Percentiles rank a stretch among this genome's conserved stretches.
phyloP scores from a whole-genome alignment of 2,888 invertebrate species.

The Dioctria linearis region DNA sequence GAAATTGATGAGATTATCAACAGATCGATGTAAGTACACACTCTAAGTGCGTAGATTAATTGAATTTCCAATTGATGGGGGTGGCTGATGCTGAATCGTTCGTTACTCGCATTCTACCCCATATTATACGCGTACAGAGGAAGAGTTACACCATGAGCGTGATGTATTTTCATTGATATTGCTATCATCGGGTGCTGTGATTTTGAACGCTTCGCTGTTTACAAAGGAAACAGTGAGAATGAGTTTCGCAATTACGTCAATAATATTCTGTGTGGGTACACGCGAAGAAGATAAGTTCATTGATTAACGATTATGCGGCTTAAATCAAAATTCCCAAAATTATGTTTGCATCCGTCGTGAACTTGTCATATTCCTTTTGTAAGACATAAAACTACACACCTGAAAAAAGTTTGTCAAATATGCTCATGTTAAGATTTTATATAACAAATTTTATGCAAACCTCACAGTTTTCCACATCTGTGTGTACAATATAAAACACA shows the following conservation, averaged over 20 bases:
- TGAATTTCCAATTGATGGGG: conserved; percentile 51
- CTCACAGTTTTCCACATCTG: too few species aligned
- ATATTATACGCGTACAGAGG: neutral
- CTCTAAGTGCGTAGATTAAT: conserved; percentile 53
- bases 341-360: neutral
- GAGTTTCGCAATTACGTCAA: conserved; percentile 46
- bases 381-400: neutral
- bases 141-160: conserved; percentile 24
- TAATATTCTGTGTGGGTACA: conserved; percentile 1
- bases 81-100: neutral
- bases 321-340: neutral
- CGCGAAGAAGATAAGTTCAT: neutral
- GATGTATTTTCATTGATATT: conserved; percentile 39
- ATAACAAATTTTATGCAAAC: too few species aligned
- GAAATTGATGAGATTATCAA: conserved; percentile 53
- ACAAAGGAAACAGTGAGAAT: conserved; percentile 42
- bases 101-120: neutral
- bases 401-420: neutral
- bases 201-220: conserved; percentile 41
- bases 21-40: conserved; percentile 52
- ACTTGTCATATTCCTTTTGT: neutral
- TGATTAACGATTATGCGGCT: neutral
- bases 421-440: too few species aligned
- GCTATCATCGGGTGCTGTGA: conserved; percentile 32
- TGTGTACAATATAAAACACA: too few species aligned